Evolutionary conservation across 2,888 invertebrate species (phyloP).

Genomic region (Julus scanicus): DNA sequence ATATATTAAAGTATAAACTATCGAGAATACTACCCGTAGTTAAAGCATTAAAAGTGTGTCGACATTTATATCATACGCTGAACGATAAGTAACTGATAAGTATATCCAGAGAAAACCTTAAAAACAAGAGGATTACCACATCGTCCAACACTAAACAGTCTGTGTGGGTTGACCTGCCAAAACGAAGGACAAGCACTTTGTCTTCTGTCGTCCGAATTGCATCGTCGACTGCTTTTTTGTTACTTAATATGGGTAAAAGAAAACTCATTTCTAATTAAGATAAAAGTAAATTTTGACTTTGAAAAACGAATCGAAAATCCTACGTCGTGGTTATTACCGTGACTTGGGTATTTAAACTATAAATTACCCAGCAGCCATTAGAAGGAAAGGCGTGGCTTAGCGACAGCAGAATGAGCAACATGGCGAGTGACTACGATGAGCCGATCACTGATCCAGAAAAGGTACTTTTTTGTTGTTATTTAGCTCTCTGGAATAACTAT

Average conservation of each 20-base stretch:
- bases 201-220: constrained; percentile 57
- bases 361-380: not conserved
- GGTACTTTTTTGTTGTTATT: constrained; percentile 60
- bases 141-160: constrained; percentile 55
- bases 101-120: too few relatives aligned
- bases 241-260: constrained; percentile 46
- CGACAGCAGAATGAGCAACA: constrained; percentile 56
- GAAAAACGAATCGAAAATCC: too few relatives aligned
- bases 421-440: constrained; percentile 63
- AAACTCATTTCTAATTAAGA: constrained; percentile 55
- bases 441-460: constrained; percentile 64
- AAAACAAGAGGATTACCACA: constrained; percentile 51
- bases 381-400: constrained; percentile 9
- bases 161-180: constrained; percentile 53
- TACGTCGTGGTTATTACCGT: too few relatives aligned
- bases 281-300: not conserved
- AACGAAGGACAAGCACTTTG: constrained; percentile 56
- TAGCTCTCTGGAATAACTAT: constrained; percentile 24
- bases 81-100: too few relatives aligned
- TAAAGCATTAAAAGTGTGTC: too few relatives aligned
- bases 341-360: too few relatives aligned
- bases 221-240: constrained; percentile 56
- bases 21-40: too few relatives aligned
- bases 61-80: too few relatives aligned
- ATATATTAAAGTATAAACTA: too few relatives aligned